A percentile compares a stretch with the other conserved stretches of the same genome.
Conservation (phyloP, 2,797 vertebrate genomes). For the Hyperoplus lanceolatus region DNA sequence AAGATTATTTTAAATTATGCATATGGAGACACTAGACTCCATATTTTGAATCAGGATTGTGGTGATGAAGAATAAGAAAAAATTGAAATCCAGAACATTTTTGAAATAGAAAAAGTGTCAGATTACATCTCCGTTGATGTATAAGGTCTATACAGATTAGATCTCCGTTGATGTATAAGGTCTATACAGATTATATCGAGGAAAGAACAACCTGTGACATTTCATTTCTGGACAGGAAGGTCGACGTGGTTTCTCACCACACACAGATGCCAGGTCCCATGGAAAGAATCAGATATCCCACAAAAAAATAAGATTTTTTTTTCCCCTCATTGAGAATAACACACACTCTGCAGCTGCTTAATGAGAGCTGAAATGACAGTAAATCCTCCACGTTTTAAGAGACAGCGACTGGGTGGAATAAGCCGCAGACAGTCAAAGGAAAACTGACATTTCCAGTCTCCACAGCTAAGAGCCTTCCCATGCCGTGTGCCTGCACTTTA, state of each 20-base stretch:
- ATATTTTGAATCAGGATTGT: neutral
- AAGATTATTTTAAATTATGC: slow-evolving; percentile 16
- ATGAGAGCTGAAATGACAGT: neutral
- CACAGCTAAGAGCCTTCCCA: slow-evolving; percentile 54
- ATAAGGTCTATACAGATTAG: neutral
- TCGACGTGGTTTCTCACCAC: neutral
- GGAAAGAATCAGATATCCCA: neutral
- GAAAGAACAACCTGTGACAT: neutral
- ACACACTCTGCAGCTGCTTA: neutral
- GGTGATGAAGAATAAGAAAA: neutral
- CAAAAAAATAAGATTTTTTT: neutral
- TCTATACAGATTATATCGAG: neutral
- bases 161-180: neutral
- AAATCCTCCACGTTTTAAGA: neutral
- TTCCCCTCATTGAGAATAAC: neutral
- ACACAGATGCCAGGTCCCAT: neutral
- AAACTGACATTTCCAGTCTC: slow-evolving; percentile 63
- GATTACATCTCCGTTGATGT: neutral
- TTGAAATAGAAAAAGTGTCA: neutral
- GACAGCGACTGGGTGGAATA: neutral
- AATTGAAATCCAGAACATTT: neutral
- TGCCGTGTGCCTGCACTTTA: slow-evolving; percentile 22
- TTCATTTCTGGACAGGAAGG: neutral
- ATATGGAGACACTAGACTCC: neutral
- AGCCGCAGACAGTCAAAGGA: slow-evolving; percentile 52